Evolutionary conservation across 2,113 vertebrate species (phyloP), one percentile per base, ranked within the genome.

Genomic region (Laterallus jamaicensis): DNA sequence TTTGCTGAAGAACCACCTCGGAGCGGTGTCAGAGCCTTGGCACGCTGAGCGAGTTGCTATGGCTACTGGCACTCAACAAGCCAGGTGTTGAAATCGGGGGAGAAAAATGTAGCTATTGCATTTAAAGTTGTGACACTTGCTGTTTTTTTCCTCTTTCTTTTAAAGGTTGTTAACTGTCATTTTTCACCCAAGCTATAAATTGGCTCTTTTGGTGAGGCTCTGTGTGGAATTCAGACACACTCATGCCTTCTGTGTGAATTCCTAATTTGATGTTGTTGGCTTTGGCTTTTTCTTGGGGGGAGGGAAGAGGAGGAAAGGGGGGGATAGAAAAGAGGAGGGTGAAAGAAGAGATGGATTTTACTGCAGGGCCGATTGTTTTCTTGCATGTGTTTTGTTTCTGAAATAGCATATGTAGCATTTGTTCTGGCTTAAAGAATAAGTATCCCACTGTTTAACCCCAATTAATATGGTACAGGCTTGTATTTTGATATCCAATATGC

Each of bases 81-180:
- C 81, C 93, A 88, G 95, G 86, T 93, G 85, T 19, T 82, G 91
- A 75, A 76, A 64, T 7, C 0, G 0, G 21, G 56, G 26, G 52
- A 77, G 74, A 54, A 71, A 95, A 90, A 74, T n/a, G 60, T 17
- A 87, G 75, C 80, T 87, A 2, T 79, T 88, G 73, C 80, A 39
- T 64, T 86, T 74, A 68, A 84, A 94, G 86, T 96, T 92, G 24
- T 84, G 90, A 86, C 88, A 94, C 90, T 94, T 92, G 44, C 60
- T 86, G 0, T 84, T 78, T 81, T 88, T 78, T 66, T 82, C 39
- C 73, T 96, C 62, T 83, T 93, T 71, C 88, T 93, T 81, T 82
- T 59, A 76, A 88, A 94, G 90, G 80, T 94, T 84, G 66, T 40
- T 86, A 93, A 16, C 77, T 92, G 80, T 82, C 88, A 67, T 79